Evolutionary conservation across 92 coral and sea anemone species (phyloP).

Genomic region (Epizoanthus fatuus): DNA sequence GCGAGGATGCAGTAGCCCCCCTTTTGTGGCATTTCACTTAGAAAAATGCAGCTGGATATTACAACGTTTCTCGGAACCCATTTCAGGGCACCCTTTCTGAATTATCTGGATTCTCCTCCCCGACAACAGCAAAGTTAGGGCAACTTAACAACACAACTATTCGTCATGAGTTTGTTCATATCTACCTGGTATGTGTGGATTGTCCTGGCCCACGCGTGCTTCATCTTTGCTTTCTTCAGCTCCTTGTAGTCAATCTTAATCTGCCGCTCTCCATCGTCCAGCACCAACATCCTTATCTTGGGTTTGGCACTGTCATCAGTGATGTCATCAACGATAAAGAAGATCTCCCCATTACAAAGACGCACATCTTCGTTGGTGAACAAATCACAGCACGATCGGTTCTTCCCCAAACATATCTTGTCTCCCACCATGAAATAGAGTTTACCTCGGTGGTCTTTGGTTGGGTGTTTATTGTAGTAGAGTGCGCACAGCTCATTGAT

Average conservation of each 20-base stretch:
- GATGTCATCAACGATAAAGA: constrained; percentile 46
- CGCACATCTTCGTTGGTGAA: neutral
- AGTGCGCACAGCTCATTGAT: constrained; percentile 61
- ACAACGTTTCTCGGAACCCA: too few relatives aligned
- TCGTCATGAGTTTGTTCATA: too few relatives aligned
- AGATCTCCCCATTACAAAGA: constrained; percentile 67
- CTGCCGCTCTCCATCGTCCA: constrained; percentile 52
- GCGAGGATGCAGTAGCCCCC: too few relatives aligned
- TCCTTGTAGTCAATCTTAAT: constrained; percentile 31
- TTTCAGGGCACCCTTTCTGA: too few relatives aligned
- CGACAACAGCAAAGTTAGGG: too few relatives aligned
- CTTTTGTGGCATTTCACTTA: too few relatives aligned
- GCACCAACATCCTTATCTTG: constrained; percentile 22
- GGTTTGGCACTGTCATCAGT: constrained; percentile 3
- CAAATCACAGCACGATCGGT: constrained; percentile 36
- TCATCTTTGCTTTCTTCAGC: constrained; percentile 52
- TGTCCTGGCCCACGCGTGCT: constrained; percentile 67
- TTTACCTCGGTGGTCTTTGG: constrained; percentile 38
- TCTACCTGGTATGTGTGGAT: constrained; percentile 69
- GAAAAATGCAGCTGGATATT: too few relatives aligned
- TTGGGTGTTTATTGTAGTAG: constrained; percentile 40
- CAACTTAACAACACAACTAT: too few relatives aligned
- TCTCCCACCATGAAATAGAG: constrained; percentile 42
- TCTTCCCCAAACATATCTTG: constrained; percentile 62
- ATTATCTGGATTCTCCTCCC: too few relatives aligned